Conservation (phyloP, 2,888 invertebrate species). For the Troides oblongomaculatus region DNA sequence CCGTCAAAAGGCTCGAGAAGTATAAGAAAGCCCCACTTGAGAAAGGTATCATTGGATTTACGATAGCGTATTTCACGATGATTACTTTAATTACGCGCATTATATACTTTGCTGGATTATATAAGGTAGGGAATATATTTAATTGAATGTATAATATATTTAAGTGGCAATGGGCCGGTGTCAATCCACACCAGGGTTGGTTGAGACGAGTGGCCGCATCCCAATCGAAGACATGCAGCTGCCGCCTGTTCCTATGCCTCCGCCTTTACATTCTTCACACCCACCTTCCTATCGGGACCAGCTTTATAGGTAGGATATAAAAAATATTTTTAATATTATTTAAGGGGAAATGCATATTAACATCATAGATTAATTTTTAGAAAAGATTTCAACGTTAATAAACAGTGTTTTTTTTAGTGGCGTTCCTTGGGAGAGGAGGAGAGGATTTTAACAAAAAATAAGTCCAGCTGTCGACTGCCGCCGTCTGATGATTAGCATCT, state of each 20-base stretch:
- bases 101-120: background rate
- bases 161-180: constrained; percentile 96
- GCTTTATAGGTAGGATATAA: constrained; percentile 67
- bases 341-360: no score
- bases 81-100: background rate
- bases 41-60: constrained; percentile 86
- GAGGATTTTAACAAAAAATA: no score
- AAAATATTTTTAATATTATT: no score
- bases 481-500: no score
- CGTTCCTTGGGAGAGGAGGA: no score
- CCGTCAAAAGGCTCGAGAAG: constrained; percentile 97
- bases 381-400: no score
- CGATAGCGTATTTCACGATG: background rate
- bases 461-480: no score
- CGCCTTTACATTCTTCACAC: constrained; percentile 64
- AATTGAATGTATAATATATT: constrained; percentile 3
- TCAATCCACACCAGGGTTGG: constrained; percentile 96
- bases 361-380: no score
- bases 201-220: constrained; percentile 94
- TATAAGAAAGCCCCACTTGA: constrained; percentile 96
- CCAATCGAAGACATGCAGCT: constrained; percentile 85
- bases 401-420: no score
- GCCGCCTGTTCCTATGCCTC: constrained; percentile 63
- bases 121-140: background rate
- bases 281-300: constrained; percentile 78